Conservation (phyloP, 2,797 vertebrate genomes). For the Xerus rutilus region DNA sequence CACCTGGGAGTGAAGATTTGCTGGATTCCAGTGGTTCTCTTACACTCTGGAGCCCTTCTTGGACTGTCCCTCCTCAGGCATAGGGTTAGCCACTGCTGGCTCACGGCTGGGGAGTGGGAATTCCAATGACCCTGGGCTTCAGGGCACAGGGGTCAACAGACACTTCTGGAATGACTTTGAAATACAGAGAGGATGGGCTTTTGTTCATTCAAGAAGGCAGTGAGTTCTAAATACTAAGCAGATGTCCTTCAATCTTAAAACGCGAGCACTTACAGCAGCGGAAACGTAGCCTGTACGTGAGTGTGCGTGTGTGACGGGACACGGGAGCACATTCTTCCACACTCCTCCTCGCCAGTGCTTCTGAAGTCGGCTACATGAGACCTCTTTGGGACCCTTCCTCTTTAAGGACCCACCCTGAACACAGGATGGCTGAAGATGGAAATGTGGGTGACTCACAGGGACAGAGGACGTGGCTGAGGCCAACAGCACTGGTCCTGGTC, state of each 20-base stretch:
- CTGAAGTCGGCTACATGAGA: not conserved
- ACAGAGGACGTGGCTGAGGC: not conserved
- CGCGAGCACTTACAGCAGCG: not conserved
- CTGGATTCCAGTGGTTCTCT: not conserved
- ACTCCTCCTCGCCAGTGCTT: not conserved
- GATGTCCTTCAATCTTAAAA: not conserved
- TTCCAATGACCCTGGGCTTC: not conserved
- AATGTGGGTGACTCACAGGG: not conserved
- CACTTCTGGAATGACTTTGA: not conserved
- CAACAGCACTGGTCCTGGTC: no score
- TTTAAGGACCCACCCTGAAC: not conserved
- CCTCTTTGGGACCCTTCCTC: not conserved
- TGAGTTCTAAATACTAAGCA: not conserved
- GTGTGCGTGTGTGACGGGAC: no score
- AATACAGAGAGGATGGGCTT: not conserved
- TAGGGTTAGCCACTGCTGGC: not conserved
- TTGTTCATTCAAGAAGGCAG: not conserved
- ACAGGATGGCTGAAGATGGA: not conserved
- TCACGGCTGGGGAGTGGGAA: not conserved
- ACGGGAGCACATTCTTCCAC: not conserved
- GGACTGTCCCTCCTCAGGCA: not conserved
- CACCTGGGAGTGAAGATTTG: slow-evolving; percentile 32
- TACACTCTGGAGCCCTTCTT: not conserved
- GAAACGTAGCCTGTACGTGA: not conserved
- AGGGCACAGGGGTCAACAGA: not conserved